Percentiles rank a stretch among this genome's conserved stretches.
phyloP scores from a whole-genome alignment of 1,140 invertebrate genomes.

The Nilaparvata lugens region DNA sequence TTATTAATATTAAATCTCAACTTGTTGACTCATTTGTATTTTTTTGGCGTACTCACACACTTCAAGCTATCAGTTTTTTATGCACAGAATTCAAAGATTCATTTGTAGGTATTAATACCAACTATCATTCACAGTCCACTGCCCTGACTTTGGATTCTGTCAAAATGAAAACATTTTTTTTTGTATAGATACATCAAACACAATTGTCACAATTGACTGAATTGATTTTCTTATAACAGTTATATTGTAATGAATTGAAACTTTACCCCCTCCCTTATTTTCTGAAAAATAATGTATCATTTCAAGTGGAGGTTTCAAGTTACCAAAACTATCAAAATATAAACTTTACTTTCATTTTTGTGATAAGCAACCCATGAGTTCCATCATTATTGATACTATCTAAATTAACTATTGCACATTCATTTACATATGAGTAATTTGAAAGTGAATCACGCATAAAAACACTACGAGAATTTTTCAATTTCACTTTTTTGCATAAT shows the following conservation, averaged over 20 bases:
- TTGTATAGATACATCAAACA: background rate
- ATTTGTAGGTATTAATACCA: no score
- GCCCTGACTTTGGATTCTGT: no score
- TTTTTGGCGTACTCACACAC: no score
- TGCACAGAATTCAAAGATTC: no score
- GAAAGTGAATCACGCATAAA: slow-evolving; percentile 18
- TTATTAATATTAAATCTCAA: no score
- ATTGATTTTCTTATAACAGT: background rate
- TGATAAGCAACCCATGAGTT: slow-evolving; percentile 31
- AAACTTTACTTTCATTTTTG: slow-evolving; percentile 17
- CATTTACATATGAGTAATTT: slow-evolving; percentile 21
- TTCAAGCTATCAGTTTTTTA: no score
- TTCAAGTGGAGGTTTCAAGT: slow-evolving; percentile 1
- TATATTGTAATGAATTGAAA: slow-evolving; percentile 1
- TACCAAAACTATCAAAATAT: slow-evolving; percentile 11
- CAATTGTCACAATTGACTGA: slow-evolving; percentile 1
- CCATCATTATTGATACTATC: slow-evolving; percentile 25
- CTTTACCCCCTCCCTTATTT: background rate
- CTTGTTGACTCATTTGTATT: no score
- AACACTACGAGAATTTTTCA: slow-evolving; percentile 18
- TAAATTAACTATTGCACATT: slow-evolving; percentile 31
- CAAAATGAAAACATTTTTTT: slow-evolving; percentile 1
- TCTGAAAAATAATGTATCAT: background rate
- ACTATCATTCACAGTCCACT: no score
- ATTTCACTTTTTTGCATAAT: background rate